phyloP scores from a whole-genome alignment of 1,140 invertebrate genomes.

The Drosophila sturtevanti region DNA sequence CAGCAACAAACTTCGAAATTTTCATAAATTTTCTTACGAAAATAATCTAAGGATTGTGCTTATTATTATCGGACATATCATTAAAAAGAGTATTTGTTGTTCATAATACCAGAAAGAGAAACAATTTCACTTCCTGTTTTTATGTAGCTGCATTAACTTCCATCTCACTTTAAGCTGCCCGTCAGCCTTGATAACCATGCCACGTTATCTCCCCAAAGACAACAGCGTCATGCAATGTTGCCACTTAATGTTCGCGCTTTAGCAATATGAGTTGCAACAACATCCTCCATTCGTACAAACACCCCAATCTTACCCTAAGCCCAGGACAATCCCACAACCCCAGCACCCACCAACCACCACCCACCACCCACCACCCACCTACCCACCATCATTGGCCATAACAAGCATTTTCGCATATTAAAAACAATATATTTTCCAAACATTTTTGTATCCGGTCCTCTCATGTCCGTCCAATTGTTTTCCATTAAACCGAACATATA shows the following conservation, averaged over 20 bases:
- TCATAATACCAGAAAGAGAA: conserved; percentile 10
- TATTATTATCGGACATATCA: no score
- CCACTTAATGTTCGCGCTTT: conserved; percentile 74
- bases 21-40: no score
- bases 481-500: conserved; percentile 13
- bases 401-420: conserved; percentile 49
- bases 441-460: background rate
- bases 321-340: no score
- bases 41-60: background rate
- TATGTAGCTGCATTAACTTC: conserved; percentile 35
- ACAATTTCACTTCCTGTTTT: conserved; percentile 30
- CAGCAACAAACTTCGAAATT: no score
- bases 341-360: background rate
- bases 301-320: no score
- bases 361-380: background rate
- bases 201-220: conserved; percentile 27
- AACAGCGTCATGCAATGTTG: conserved; percentile 54
- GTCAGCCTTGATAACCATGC: background rate
- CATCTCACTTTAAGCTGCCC: background rate
- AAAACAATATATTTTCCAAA: conserved; percentile 66
- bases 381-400: background rate
- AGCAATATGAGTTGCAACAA: conserved; percentile 54
- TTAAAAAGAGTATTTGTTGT: background rate
- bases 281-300: conserved; percentile 11
- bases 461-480: background rate